Evolutionary conservation across 1,140 invertebrate species (phyloP).

Genomic region (Sminthurides bifidus): DNA sequence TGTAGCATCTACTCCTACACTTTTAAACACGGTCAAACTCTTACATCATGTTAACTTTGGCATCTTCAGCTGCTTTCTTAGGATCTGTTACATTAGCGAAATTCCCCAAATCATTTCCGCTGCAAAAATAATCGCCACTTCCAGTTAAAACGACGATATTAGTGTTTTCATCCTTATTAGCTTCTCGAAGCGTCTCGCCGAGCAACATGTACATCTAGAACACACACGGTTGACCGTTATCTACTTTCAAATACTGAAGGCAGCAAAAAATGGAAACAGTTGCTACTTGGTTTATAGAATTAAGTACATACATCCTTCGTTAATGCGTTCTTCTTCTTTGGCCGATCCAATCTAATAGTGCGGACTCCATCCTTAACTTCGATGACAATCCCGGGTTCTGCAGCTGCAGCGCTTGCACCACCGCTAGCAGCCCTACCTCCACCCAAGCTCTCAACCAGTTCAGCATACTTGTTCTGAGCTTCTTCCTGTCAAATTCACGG

Average conservation of each 20-base stretch:
- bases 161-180: slow-evolving; percentile 39
- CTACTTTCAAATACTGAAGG: no score
- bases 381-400: slow-evolving; percentile 19
- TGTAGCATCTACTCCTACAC: no score
- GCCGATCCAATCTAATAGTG: slow-evolving; percentile 41
- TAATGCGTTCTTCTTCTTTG: slow-evolving; percentile 47
- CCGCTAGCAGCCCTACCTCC: not conserved
- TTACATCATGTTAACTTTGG: slow-evolving; percentile 13
- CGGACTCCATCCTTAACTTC: slow-evolving; percentile 38
- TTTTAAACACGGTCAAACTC: not conserved
- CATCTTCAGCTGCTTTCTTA: slow-evolving; percentile 33
- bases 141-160: slow-evolving; percentile 43
- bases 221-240: no score
- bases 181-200: slow-evolving; percentile 38
- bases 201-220: slow-evolving; percentile 44
- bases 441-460: slow-evolving; percentile 10
- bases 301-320: slow-evolving; percentile 37
- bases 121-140: slow-evolving; percentile 46
- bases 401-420: not conserved
- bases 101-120: slow-evolving; percentile 51
- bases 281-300: no score
- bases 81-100: slow-evolving; percentile 39
- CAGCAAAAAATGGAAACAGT: no score
- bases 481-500: slow-evolving; percentile 25
- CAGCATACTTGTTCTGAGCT: slow-evolving; percentile 22